Base-by-base conservation (phyloP, 2,797 vertebrate genomes). In the Parauchenoglanis ngamensis region DNA sequence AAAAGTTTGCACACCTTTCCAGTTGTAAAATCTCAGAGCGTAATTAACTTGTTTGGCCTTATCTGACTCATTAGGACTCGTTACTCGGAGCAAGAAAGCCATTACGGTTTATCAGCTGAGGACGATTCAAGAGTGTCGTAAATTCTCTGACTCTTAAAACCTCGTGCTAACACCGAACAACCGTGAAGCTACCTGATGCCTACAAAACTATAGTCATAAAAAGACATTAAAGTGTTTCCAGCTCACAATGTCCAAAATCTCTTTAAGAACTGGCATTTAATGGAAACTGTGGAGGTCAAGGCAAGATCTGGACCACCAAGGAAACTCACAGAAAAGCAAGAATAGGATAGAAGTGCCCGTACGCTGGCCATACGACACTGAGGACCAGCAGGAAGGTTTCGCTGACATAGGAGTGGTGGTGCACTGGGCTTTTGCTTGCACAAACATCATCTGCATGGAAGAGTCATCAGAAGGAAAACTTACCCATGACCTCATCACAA, bases 101-200 rank as follows among this genome's bases (percentile, higher is more conserved):
- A 35, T 56, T 78, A 56, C 2, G 52, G 56, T 78, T 56, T 56
- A 76, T 28, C 73, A 76, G 73, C 73, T 76, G 25, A 76, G 49
- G 25, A 46, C 21, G 46, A 73, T 25, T 73, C n/a, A 40, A 23
- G 40, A 25, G 44, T 25, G 44, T 75, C 49, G 49, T 49, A 46
- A 25, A 73, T 73, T 73, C 70, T 25, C 35, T 12, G 70, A 75
- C 25, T 52, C 46, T 75, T 75, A 23, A 75, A 52, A n/a, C 46
- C 73, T 52, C 52, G 23, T 1, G 12, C 25, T 15, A n/a, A 49
- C 12, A 49, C 40, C 49, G 12, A 52, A 76, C 44, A 28, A 76
- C 44, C 46, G 54, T 31, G 2, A 54, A 76, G 25, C 15, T 15
- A 52, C 7, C 3, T 28, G 25, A 77, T 54, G 49, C 49, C 75